Evolutionary conservation across 1,140 invertebrate species (phyloP), one percentile per base, ranked within the genome.

Genomic region (Hirudo medicinalis): DNA sequence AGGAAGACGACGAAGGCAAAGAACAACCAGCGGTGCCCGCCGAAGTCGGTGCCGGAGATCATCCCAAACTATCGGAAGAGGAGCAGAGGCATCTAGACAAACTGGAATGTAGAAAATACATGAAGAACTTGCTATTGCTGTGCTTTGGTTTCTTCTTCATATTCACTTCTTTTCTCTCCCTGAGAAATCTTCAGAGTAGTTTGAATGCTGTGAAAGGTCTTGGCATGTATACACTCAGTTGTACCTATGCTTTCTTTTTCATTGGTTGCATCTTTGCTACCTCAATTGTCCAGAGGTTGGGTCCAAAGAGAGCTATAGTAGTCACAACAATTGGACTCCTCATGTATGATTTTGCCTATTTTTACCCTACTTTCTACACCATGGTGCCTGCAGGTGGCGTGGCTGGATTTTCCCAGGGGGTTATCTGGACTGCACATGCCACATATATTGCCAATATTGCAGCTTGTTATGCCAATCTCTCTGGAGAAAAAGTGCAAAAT

Each of bases 211-310:
- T 72, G 20, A 76, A 76, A 20, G 74, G 77, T 0, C 71, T 79
- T 6, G 75, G 78, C 19, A 36, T 71, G 22, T 54, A 57, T 36
- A 55, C 49, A 0, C 72, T 94, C 36, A 88, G 90, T 70, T 89
- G 90, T 0, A 88, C 94, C 66, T 97, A 96, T 79, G 91, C 87
- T 15, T 88, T 91, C 8, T 85, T 94, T 67, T 72, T 77, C 15
- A 29, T 78, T 19, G 76, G 78, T n/a, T 79, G 76, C 69, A 63
- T 80, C 3, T 72, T 78, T 27, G 76, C 77, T 17, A 73, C 76
- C 19, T 74, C 75, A 40, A 40, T 79, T 15, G 76, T 79, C 17
- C 76, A 78, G 53, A 73, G 72, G 40, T 72, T 79, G 43, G 74
- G 76, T 67, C 78, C 78, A 1, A 76, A 76, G 19, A 71, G 67